These are phyloP conservation scores for Epistrophe eligans DNA, from an alignment of 2,888 invertebrate species.

Conservation along the genomic window DNA sequence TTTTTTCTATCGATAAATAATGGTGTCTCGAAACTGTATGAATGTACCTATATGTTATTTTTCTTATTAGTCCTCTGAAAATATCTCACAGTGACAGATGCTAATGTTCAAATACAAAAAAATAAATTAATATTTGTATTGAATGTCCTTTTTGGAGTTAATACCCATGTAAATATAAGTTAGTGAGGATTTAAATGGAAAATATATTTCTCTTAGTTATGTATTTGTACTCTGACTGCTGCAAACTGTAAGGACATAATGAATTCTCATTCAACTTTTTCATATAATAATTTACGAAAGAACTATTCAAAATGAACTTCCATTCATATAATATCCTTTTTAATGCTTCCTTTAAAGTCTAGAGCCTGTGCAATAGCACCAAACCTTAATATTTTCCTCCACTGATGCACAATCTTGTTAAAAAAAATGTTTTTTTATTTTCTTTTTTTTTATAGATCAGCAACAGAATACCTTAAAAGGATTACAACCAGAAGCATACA, in stretches of 20 bases:
- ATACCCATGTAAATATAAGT: neutral
- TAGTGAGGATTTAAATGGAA: neutral
- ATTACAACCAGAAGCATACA: conserved; percentile 18
- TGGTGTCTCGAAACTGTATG: no score
- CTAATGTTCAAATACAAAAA: no score
- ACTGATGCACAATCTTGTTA: neutral
- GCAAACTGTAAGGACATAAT: neutral
- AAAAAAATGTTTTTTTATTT: conserved; percentile 16
- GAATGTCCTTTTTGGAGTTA: neutral
- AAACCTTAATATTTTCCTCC: conserved; percentile 10
- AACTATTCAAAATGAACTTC: neutral
- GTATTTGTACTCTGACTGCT: no score
- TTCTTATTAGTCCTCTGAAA: no score
- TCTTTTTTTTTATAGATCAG: conserved; percentile 46
- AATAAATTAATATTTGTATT: no score
- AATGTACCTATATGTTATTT: no score
- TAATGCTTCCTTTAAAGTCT: neutral
- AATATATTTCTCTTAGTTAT: neutral
- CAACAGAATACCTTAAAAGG: conserved; percentile 30
- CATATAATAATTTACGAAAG: neutral
- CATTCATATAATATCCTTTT: neutral
- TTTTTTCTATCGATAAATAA: no score
- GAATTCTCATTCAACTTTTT: conserved; percentile 6
- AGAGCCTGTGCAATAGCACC: neutral
- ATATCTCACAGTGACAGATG: no score